phyloP scores from a whole-genome alignment of 2,888 invertebrate genomes.

The Ormyrus pomaceus region DNA sequence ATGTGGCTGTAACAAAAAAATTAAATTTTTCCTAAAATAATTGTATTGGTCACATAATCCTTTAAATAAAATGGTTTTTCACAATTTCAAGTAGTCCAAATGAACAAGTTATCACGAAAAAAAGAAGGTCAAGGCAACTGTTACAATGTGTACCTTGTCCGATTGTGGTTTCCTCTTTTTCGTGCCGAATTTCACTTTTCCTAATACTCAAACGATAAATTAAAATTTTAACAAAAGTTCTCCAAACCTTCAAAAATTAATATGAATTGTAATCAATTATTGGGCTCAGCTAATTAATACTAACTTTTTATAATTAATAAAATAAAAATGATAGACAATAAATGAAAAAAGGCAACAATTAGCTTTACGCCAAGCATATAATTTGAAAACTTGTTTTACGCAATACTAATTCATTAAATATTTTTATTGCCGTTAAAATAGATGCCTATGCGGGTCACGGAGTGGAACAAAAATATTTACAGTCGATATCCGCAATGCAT shows the following conservation, averaged over 20 bases:
- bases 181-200: too few species aligned
- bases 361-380: too few species aligned
- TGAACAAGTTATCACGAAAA: conserved; percentile 13
- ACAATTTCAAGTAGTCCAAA: conserved; percentile 9
- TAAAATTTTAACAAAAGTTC: too few species aligned
- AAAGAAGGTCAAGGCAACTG: conserved; percentile 45
- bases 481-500: conserved; percentile 55
- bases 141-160: conserved; percentile 20
- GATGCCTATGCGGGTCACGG: conserved; percentile 4
- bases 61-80: background rate
- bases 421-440: background rate
- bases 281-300: too few species aligned
- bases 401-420: background rate
- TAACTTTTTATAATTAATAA: too few species aligned
- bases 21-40: background rate
- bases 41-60: background rate
- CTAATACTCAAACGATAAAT: too few species aligned
- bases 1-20: too few species aligned
- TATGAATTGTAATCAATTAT: too few species aligned
- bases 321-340: too few species aligned
- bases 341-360: too few species aligned
- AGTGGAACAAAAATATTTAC: conserved; percentile 41
- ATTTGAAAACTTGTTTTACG: too few species aligned
- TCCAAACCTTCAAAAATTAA: too few species aligned
- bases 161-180: conserved; percentile 19